These are phyloP conservation scores for Blastobasis adustella DNA, from an alignment of 2,888 invertebrate species.

Conservation along the genomic window DNA sequence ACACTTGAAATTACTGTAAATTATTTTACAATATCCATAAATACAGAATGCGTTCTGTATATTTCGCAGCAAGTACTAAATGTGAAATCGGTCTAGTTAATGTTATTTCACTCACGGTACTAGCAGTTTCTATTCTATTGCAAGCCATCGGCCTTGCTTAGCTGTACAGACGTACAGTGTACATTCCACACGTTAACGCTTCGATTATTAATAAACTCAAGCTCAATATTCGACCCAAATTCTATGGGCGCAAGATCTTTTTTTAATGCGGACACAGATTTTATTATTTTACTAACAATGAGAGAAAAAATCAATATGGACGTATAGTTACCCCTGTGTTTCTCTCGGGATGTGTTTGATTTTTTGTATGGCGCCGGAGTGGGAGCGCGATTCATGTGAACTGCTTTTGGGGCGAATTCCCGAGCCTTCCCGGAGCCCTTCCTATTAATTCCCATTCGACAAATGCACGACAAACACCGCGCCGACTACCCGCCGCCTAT, in stretches of 20 bases:
- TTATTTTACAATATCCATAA: too few relatives aligned
- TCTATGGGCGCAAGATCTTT: conserved; percentile 60
- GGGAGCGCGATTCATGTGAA: conserved; percentile 73
- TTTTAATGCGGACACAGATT: conserved; percentile 53
- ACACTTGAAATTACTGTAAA: too few relatives aligned
- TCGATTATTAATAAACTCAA: conserved; percentile 70
- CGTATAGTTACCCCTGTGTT: conserved; percentile 72
- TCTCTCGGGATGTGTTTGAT: conserved; percentile 73
- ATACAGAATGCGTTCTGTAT: too few relatives aligned
- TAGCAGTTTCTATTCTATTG: conserved; percentile 64
- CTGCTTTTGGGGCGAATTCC: conserved; percentile 75
- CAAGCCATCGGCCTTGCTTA: conserved; percentile 67
- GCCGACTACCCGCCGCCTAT: conserved; percentile 49
- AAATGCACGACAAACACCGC: conserved; percentile 74
- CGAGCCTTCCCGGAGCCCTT: conserved; percentile 72
- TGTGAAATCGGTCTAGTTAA: conserved; percentile 63
- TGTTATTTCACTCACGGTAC: conserved; percentile 68
- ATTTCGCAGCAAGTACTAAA: conserved; percentile 31
- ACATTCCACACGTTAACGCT: conserved; percentile 72
- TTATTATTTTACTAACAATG: conserved; percentile 71
- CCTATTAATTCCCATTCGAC: conserved; percentile 72
- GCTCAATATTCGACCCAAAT: conserved; percentile 68
- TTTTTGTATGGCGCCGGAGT: conserved; percentile 70
- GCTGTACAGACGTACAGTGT: conserved; percentile 25
- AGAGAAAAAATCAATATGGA: conserved; percentile 73